Evolutionary conservation across 2,797 vertebrate species (phyloP), one percentile per base, ranked within the genome.

Genomic region (Pygocentrus nattereri): DNA sequence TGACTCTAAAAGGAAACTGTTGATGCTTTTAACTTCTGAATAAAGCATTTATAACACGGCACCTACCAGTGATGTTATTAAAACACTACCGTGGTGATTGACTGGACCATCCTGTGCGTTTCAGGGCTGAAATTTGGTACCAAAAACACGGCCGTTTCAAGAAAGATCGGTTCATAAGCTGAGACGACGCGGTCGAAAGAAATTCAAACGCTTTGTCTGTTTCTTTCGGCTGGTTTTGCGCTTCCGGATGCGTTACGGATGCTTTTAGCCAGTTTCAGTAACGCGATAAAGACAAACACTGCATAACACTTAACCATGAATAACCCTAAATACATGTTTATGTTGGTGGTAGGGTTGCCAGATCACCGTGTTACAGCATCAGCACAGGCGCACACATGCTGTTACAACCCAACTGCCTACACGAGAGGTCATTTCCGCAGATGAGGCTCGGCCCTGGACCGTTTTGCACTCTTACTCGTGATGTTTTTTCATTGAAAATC

Each of bases 21-120:
- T 67, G 31, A 64, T 44, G 76, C 72, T 76, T 68, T 69, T 76
- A 62, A 71, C 73, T 34, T 62, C 25, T 71, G 13, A 82, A 76
- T 81, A 71, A 76, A 76, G 80, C 67, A 19, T 65, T 82, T 77
- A 27, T 71, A 82, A 72, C 31, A 12, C 58, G 44, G 50, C 62
- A 50, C 27, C 69, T 31, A 31, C 25, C 2, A 19, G 69, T 72
- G 68, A 70, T 19, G 12, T 70, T 49, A 25, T 49, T 19, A 25
- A 47, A 52, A 52, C 49, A 70, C 67, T 68, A 68, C 16, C 21
- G 0, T 18, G 19, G 12, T 41, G 23, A 25, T 27, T 41, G 38
- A 25, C 67, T 47, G 3, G 3, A 44, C 25, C 7, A 8, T 49
- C 47, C 23, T 70, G 67, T 49, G 6, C 27, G 15, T 62, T 15